Evolutionary conservation across 2,888 invertebrate species (phyloP), one percentile per base, ranked within the genome.

Genomic region (Tanypteryx hageni): DNA sequence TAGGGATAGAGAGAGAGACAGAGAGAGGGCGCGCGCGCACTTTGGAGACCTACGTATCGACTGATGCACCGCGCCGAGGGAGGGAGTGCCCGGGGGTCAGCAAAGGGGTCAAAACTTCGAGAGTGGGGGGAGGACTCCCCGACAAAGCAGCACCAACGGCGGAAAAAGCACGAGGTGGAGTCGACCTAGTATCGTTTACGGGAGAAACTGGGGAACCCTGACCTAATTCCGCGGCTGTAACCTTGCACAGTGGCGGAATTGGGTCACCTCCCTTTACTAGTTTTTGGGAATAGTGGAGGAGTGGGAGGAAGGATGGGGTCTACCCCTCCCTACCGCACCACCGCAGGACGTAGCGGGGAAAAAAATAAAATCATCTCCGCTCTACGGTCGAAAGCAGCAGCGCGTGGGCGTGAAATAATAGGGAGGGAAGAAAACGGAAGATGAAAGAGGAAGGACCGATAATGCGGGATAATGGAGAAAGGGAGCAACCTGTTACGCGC

Each of bases 401-500:
- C 76, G 76, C 76, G 44, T 44, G 44, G 44, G 44, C 44, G 44
- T 18, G 2, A n/a, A 22, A 22, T n/a, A 68, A n/a, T 27, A 76
- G 13, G 76, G 11, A 13, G 13, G 22, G 76, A 22, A 10, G 76
- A 44, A 5, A 27, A 27, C 11, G 76, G 76, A 27, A 76, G 76
- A 27, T 76, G 76, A 22, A 27, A 11, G 76, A 76, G 76, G 27
- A 76, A 9, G 22, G 27, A 44, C 44, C 44, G 44, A 44, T 44
- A 76, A 27, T 76, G 76, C 76, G 27, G 76, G 27, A 27, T 76
- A 76, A 76, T 76, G 76, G 76, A 4, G 44, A 44, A 5, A 44
- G 44, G 13, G 76, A 76, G 27, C 76, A 76, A 76, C 76, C 76
- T 76, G 76, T 76, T 76, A 76, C 76, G 76, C 76, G 27, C 44